A percentile compares a stretch with the other conserved stretches of the same genome.
These are phyloP conservation scores for Cervus canadensis DNA, from an alignment of 2,113 vertebrate genomes.

Conservation along the genomic window DNA sequence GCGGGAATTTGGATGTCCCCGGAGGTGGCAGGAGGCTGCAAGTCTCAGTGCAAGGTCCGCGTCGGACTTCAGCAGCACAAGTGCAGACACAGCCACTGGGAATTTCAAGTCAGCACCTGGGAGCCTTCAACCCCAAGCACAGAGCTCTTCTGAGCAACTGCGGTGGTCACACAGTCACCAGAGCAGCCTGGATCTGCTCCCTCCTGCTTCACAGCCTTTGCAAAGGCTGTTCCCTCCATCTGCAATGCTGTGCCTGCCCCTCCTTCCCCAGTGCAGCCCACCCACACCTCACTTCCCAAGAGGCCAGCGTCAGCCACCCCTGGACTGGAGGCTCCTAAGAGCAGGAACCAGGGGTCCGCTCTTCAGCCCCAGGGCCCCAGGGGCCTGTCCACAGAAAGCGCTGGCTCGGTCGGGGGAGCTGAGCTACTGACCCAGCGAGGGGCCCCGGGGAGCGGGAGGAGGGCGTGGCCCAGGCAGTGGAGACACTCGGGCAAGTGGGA, in stretches of 20 bases:
- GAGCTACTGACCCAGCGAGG: neutral
- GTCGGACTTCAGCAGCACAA: neutral
- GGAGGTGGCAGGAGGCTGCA: neutral
- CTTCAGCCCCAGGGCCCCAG: neutral
- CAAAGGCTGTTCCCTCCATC: neutral
- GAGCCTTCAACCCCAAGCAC: neutral
- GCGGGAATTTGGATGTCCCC: rapidly evolving
- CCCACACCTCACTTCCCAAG: neutral
- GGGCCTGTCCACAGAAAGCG: neutral
- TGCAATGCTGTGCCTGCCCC: neutral
- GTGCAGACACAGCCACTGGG: neutral
- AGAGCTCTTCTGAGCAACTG: rapidly evolving
- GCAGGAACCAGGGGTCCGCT: neutral
- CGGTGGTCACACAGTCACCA: rapidly evolving
- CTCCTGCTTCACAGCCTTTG: neutral
- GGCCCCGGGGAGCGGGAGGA: neutral
- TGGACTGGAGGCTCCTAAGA: neutral
- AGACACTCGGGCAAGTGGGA: no score
- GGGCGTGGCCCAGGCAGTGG: neutral
- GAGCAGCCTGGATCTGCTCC: neutral
- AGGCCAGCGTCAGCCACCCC: neutral
- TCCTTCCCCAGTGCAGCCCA: neutral
- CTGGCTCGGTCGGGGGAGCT: neutral
- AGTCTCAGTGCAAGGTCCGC: neutral
- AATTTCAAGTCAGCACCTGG: neutral